Conservation (phyloP, 2,113 vertebrate genomes). For the Callithrix jacchus region DNA sequence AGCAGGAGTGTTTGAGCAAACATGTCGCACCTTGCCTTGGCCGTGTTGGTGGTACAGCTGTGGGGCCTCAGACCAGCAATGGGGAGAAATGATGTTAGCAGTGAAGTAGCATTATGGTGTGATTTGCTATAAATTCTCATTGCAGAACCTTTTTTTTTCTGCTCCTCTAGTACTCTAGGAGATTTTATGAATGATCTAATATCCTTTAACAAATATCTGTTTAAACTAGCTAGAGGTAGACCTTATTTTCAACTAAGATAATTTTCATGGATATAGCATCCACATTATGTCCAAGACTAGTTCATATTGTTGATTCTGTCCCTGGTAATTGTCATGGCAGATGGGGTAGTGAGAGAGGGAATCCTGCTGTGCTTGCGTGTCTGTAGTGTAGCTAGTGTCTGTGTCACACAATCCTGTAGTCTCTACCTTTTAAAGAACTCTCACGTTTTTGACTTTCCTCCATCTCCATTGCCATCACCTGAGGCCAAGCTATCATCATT, state of each 20-base stretch:
- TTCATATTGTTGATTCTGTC: neutral
- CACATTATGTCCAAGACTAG: neutral
- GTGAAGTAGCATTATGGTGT: neutral
- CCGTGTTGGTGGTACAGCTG: neutral
- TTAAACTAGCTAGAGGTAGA: neutral
- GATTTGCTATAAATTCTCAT: neutral
- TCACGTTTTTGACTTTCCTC: neutral
- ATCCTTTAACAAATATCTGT: constrained; percentile 5
- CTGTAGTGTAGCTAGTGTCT: neutral
- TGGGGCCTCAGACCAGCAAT: neutral
- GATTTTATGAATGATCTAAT: neutral
- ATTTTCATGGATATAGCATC: neutral
- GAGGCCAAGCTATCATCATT: neutral
- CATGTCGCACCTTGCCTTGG: neutral
- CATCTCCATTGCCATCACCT: neutral
- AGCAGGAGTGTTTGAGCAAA: neutral
- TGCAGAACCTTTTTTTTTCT: neutral
- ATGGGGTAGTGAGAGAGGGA: neutral
- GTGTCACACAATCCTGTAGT: neutral
- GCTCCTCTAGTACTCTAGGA: neutral
- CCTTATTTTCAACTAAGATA: neutral
- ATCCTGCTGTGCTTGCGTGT: neutral
- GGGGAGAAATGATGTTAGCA: neutral
- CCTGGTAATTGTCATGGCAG: neutral
- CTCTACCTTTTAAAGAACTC: neutral